Conservation (phyloP, 2,797 vertebrate species). For the Alfaro cultratus region DNA sequence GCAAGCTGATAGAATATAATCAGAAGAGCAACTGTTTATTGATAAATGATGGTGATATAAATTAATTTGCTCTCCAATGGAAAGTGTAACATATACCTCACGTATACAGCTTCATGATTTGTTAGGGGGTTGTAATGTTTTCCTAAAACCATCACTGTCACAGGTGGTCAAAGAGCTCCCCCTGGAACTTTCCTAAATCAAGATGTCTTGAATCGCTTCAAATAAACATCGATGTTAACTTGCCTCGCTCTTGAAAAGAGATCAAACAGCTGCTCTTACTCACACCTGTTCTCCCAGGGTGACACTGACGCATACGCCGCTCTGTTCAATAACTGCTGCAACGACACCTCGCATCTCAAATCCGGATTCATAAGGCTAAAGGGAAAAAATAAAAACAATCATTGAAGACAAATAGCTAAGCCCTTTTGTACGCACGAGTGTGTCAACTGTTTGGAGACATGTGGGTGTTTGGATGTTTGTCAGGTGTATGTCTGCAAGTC, state of each 20-base stretch:
- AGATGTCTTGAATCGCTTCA: constrained; percentile 71
- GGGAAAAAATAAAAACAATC: constrained; percentile 41
- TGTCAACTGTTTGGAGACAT: constrained; percentile 40
- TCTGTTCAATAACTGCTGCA: constrained; percentile 71
- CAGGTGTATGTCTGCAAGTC: constrained; percentile 46
- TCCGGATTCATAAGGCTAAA: constrained; percentile 42
- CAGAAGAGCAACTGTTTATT: neutral
- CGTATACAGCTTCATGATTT: constrained; percentile 3
- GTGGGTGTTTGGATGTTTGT: constrained; percentile 52
- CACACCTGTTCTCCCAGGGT: constrained; percentile 83
- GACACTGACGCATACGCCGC: constrained; percentile 81
- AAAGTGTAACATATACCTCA: neutral
- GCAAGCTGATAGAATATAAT: neutral
- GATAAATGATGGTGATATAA: neutral
- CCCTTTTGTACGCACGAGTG: constrained; percentile 33
- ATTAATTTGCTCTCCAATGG: neutral
- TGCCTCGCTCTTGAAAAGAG: constrained; percentile 77
- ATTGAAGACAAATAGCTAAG: constrained; percentile 57
- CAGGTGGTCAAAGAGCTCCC: constrained; percentile 37
- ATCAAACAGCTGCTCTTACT: constrained; percentile 84
- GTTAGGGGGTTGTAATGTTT: constrained; percentile 32
- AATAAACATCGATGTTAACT: constrained; percentile 78
- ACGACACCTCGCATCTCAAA: constrained; percentile 65
- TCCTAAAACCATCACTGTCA: constrained; percentile 54
- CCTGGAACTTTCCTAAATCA: constrained; percentile 62